These are phyloP conservation scores for Chelonus formosanus DNA, from an alignment of 2,888 invertebrate genomes.

Conservation along the genomic window DNA sequence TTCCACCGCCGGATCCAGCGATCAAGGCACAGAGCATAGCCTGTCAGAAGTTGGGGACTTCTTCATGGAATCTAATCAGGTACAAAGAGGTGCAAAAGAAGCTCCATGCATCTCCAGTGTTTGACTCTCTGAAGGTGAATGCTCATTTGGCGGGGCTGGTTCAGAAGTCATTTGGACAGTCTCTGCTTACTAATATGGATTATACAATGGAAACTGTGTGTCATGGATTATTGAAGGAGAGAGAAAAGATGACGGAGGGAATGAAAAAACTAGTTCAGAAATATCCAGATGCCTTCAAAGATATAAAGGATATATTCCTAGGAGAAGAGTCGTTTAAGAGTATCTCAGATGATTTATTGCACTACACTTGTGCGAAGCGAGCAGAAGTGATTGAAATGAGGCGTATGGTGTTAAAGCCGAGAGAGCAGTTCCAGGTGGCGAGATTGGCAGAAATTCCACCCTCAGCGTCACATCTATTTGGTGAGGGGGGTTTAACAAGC, in stretches of 20 bases:
- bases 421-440: conserved; percentile 10
- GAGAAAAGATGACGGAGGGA: not conserved
- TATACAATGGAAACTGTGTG: not conserved
- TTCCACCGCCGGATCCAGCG: conserved; percentile 12
- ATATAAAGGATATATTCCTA: conserved; percentile 14
- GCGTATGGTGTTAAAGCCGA: conserved; percentile 21
- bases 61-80: conserved; percentile 11
- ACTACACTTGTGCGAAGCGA: conserved; percentile 29
- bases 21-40: conserved; percentile 15
- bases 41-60: conserved; percentile 15
- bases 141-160: not conserved
- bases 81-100: conserved; percentile 14
- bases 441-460: conserved; percentile 29
- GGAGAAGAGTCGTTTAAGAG: conserved; percentile 20
- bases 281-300: not conserved
- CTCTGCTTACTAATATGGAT: not conserved
- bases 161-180: not conserved
- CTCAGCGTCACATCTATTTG: conserved; percentile 31
- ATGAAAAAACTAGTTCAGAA: not conserved
- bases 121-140: conserved; percentile 13
- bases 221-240: conserved; percentile 11
- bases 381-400: conserved; percentile 29
- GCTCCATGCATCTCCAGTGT: conserved; percentile 18
- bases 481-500: conserved; percentile 23
- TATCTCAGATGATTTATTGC: conserved; percentile 30